Evolutionary conservation across 2,113 vertebrate species (phyloP), one percentile per base, ranked within the genome.

Genomic region (Cettia cetti): DNA sequence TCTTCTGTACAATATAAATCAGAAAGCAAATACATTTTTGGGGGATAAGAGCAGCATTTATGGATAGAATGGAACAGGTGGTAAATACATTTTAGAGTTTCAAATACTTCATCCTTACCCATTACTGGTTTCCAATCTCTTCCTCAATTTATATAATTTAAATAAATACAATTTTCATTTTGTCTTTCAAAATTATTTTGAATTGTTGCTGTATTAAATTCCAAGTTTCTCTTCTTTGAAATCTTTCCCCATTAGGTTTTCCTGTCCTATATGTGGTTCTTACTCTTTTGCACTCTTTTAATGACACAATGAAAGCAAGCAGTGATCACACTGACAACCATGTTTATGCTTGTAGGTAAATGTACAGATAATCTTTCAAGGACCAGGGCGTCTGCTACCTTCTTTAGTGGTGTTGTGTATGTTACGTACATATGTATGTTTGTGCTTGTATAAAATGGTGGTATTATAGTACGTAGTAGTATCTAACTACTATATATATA

Each of bases 91-190:
- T 95, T 91, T 57, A 74, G 45, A 93, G 42, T 93, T 80, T 57
- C 86, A 93, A 96, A 53, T 28, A 63, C 53, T 87, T 77, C 31
- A 19, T 79, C 60, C 22, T 74, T 69, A 24, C 49, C 45, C 44
- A 33, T 82, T 94, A 31, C 42, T 85, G 31, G 40, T 80, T 94
- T 81, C 17, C 70, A 81, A 4, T 47, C 54, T 89, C 52, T 79
- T 61, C 66, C 26, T 93, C 42, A 40, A 15, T 79, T 89, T 86
- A 26, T 65, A 15, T 86, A 5, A 87, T 91, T 93, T 95, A 94
- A 96, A 94, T 94, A 93, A 90, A 90, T 60, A 66, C 21, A 91
- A 20, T 26, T 80, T 94, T 60, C 75, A 61, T 84, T 94, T 89
- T 93, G 19, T 92, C 63, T 76, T 90, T 82, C 52, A 91, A 66